These are phyloP conservation scores for Coelopa pilipes DNA, from an alignment of 2,888 invertebrate species.

Conservation along the genomic window DNA sequence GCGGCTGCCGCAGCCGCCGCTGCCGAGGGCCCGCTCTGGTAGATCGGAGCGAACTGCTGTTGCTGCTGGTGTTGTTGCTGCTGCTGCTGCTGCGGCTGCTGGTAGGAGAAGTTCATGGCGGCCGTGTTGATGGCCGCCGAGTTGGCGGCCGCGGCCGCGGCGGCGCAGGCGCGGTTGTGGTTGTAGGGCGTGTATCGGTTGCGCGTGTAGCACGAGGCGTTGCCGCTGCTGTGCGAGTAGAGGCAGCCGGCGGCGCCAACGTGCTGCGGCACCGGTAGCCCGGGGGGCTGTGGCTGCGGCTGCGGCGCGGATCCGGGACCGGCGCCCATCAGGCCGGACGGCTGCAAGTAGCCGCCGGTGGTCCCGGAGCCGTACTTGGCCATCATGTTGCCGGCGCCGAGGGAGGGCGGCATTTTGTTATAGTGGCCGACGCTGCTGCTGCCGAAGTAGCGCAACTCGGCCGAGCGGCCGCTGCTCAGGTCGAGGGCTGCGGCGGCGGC, in stretches of 20 bases:
- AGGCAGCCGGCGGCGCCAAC: constrained; percentile 45
- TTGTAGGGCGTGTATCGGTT: constrained; percentile 65
- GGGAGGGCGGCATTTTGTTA: constrained; percentile 18
- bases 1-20: constrained; percentile 37
- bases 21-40: constrained; percentile 48
- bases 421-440: constrained; percentile 22
- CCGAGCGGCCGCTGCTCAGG: constrained; percentile 24
- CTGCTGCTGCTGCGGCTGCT: constrained; percentile 37
- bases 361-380: constrained; percentile 38
- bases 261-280: constrained; percentile 39
- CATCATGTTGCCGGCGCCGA: constrained; percentile 26
- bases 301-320: not conserved
- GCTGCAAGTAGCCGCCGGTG: constrained; percentile 33
- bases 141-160: constrained; percentile 43
- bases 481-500: constrained; percentile 17
- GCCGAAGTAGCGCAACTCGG: constrained; percentile 43
- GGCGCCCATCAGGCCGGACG: constrained; percentile 4
- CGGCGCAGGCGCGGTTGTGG: constrained; percentile 54
- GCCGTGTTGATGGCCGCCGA: constrained; percentile 38
- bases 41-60: constrained; percentile 53
- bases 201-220: constrained; percentile 54
- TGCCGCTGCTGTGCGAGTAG: constrained; percentile 51
- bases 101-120: constrained; percentile 24
- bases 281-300: constrained; percentile 40
- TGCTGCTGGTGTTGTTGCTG: constrained; percentile 36